Conservation (phyloP, 2,888 invertebrate species). For the Junonia oenone region DNA sequence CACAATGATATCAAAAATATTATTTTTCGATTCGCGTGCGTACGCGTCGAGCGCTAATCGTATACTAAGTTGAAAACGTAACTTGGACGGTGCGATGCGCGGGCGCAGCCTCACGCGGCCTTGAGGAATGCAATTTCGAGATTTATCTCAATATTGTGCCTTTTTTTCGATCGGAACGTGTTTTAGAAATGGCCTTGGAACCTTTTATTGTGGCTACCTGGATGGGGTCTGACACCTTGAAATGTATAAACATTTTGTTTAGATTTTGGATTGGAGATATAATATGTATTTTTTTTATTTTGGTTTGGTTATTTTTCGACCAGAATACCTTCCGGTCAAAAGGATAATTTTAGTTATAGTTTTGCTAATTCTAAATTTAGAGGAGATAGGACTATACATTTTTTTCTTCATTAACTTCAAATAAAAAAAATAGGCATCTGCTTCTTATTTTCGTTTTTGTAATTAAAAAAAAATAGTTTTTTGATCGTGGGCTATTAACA, state of each 20-base stretch:
- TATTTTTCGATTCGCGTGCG: slow-evolving; percentile 24
- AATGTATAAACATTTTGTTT: neutral
- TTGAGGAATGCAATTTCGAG: slow-evolving; percentile 57
- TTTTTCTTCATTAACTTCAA: too few species aligned
- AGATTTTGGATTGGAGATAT: too few species aligned
- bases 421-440: too few species aligned
- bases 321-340: too few species aligned
- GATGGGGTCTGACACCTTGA: slow-evolving; percentile 1
- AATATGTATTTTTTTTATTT: too few species aligned
- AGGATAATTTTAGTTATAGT: neutral
- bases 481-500: too few species aligned
- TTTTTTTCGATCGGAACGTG: slow-evolving; percentile 19
- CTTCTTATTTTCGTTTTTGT: too few species aligned
- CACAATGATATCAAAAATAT: too few species aligned
- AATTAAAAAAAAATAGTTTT: too few species aligned
- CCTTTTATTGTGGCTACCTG: slow-evolving; percentile 22
- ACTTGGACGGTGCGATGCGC: slow-evolving; percentile 35
- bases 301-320: too few species aligned
- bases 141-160: slow-evolving; percentile 49
- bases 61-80: slow-evolving; percentile 40
- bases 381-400: too few species aligned
- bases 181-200: slow-evolving; percentile 25
- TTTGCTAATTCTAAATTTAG: too few species aligned
- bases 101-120: slow-evolving; percentile 49
- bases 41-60: slow-evolving; percentile 39